Evolutionary conservation across 2,888 invertebrate genomes (phyloP).

Genomic region (Dasysyrphus tricinctus): DNA sequence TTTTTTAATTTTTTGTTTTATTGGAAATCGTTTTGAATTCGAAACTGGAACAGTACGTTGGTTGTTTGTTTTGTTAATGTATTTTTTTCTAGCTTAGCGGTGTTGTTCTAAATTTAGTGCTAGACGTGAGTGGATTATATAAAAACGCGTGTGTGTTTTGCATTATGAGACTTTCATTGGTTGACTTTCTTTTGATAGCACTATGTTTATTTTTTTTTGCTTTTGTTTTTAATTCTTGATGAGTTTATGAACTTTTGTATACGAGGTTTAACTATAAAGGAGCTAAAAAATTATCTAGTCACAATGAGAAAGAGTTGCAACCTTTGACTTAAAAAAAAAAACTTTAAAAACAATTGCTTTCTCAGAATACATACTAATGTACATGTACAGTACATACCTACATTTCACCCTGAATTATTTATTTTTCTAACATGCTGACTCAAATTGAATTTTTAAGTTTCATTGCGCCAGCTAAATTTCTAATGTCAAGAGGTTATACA

Average conservation of each 20-base stretch:
- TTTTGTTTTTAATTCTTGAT: neutral
- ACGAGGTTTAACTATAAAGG: neutral
- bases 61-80: neutral
- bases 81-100: slow-evolving; percentile 32
- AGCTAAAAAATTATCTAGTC: neutral
- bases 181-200: slow-evolving; percentile 50
- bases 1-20: slow-evolving; percentile 25
- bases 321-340: slow-evolving; percentile 42
- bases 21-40: slow-evolving; percentile 67
- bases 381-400: too few relatives aligned
- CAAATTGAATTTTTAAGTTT: neutral
- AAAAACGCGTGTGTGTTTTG: slow-evolving; percentile 32
- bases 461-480: slow-evolving; percentile 6
- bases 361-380: neutral
- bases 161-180: slow-evolving; percentile 36
- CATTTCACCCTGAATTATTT: slow-evolving; percentile 4
- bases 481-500: neutral
- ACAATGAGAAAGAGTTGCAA: slow-evolving; percentile 12
- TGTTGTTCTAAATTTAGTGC: slow-evolving; percentile 40
- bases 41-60: slow-evolving; percentile 54
- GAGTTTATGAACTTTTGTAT: slow-evolving; percentile 49
- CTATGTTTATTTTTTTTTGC: neutral
- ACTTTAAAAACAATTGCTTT: neutral
- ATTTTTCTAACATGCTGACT: neutral
- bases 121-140: slow-evolving; percentile 58